phyloP scores from a whole-genome alignment of 1,140 invertebrate genomes.

The Mercenaria mercenaria region DNA sequence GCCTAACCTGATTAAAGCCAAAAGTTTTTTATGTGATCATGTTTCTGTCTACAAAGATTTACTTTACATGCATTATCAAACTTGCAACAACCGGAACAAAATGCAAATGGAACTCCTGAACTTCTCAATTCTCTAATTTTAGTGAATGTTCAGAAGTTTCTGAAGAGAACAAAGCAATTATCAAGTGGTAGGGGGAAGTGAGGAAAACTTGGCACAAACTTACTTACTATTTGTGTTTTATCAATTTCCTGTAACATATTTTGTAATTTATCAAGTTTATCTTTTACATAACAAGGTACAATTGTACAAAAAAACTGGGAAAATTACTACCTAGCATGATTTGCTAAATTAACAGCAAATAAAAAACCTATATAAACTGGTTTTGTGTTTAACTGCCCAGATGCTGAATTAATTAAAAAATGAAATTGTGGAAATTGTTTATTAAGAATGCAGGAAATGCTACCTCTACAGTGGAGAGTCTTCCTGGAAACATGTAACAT shows the following conservation, averaged over 20 bases:
- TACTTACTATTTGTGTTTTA: slow-evolving; percentile 1
- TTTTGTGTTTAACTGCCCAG: not conserved
- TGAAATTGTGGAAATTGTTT: not conserved
- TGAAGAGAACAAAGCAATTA: not conserved
- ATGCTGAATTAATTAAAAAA: not conserved
- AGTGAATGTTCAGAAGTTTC: not conserved
- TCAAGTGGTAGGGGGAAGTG: not conserved
- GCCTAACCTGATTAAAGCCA: not conserved
- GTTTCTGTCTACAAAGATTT: not conserved
- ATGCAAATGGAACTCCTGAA: not conserved
- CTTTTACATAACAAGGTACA: slow-evolving; percentile 18
- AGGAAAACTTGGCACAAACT: slow-evolving; percentile 13
- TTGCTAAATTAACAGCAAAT: slow-evolving; percentile 8
- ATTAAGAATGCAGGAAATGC: not conserved
- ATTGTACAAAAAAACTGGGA: slow-evolving; percentile 12
- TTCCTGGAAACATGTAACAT: no score
- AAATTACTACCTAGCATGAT: slow-evolving; percentile 2
- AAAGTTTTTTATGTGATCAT: not conserved
- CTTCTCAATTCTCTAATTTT: not conserved
- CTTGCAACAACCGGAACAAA: not conserved
- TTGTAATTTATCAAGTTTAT: slow-evolving; percentile 42
- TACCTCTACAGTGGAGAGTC: not conserved
- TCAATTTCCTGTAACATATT: not conserved
- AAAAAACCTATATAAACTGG: not conserved
- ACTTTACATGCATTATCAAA: not conserved